These are phyloP conservation scores for Dryas iulia DNA, from an alignment of 1,140 invertebrate genomes.

Conservation along the genomic window DNA sequence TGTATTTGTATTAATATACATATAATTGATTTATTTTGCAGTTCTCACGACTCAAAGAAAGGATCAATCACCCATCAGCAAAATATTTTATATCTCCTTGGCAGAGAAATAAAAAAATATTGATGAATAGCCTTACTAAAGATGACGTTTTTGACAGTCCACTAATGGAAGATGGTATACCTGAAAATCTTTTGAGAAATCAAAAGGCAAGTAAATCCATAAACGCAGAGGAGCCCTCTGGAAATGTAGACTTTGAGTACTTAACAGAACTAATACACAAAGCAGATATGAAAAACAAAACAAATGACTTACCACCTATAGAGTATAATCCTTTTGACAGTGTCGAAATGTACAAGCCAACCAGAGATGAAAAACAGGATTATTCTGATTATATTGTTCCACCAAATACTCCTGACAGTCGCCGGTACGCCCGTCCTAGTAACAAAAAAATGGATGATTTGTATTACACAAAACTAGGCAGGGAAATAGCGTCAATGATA, in stretches of 20 bases:
- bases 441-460: constrained; percentile 37
- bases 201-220: constrained; percentile 12
- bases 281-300: constrained; percentile 41
- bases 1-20: background rate
- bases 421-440: constrained; percentile 19
- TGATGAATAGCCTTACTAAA: constrained; percentile 10
- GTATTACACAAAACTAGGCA: constrained; percentile 60
- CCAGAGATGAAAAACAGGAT: constrained; percentile 16
- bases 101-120: constrained; percentile 34
- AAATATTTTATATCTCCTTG: constrained; percentile 15
- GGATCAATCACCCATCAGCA: constrained; percentile 20
- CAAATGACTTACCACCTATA: constrained; percentile 27
- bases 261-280: constrained; percentile 61
- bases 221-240: constrained; percentile 13
- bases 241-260: constrained; percentile 66
- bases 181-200: constrained; percentile 29
- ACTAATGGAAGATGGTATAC: constrained; percentile 13
- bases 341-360: constrained; percentile 25
- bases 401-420: constrained; percentile 12
- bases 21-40: constrained; percentile 27
- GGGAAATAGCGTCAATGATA: constrained; percentile 66
- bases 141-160: constrained; percentile 18
- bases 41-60: constrained; percentile 42
- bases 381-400: constrained; percentile 22
- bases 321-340: constrained; percentile 32